Evolutionary conservation across 1,140 invertebrate species (phyloP), one percentile per base, ranked within the genome.

Genomic region (Nilaparvata lugens): DNA sequence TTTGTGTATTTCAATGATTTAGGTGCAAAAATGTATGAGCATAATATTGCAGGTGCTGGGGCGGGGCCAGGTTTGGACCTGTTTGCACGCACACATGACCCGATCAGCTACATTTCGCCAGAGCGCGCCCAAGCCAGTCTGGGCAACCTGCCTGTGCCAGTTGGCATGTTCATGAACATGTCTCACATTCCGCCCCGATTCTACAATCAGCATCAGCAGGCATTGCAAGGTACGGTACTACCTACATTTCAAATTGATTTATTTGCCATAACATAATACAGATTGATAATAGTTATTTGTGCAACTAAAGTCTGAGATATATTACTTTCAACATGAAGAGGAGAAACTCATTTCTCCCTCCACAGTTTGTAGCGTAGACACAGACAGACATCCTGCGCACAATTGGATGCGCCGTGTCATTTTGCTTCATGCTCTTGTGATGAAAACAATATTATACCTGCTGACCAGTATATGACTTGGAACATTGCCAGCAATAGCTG

Each of bases 161-260:
- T 94, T n/a, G 92, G 92, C 19, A 93, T 95, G 89, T 94, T 95
- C 66, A 91, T 95, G 85, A 92, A 92, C 68, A 91, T 93, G 89
- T 83, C 88, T 7, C 89, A 91, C 60, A 83, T 93, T 35, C 89
- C 89, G n/a, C 89, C 89, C 1, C 73, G 89, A 4, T 93, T 92
- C 72, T 91, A 89, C 65, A 90, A 91, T 68, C 89, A 91, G 66
- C 87, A 89, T 65, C 85, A 86, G 62, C 85, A 87, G 65, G 84
- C 85, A 0, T 63, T 85, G 42, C 76, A 78, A 67, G 60, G 62
- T 68, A 66, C 19, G 11, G 9, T 35, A 35, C n/a, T 35, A 35
- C 7, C 1, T 11, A 6, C 2, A 35, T 2, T 11, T 6, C 6
- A 31, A 18, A 25, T 35, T 25, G 7, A 18, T 53, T 16, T 4